A percentile compares a stretch with the other conserved stretches of the same genome.
Evolutionary conservation across 2,797 vertebrate species (phyloP).

Genomic region (Eulemur mongoz): DNA sequence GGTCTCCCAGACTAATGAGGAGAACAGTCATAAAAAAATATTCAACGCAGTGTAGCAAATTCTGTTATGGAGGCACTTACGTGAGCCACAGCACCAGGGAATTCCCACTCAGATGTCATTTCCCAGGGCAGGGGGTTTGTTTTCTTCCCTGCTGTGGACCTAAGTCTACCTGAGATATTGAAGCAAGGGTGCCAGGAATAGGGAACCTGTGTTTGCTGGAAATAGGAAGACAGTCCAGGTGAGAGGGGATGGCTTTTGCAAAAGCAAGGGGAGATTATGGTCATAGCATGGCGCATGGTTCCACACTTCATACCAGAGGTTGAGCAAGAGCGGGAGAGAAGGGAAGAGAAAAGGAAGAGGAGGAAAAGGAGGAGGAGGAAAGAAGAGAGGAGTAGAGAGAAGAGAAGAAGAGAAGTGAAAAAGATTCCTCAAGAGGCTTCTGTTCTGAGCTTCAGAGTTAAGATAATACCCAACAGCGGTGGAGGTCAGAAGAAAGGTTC

Average conservation of each 20-base stretch:
- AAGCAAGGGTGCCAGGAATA: neutral
- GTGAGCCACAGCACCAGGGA: neutral
- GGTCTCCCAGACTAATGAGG: neutral
- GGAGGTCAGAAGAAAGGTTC: neutral
- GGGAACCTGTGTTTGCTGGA: neutral
- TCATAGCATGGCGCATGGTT: neutral
- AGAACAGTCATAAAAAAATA: neutral
- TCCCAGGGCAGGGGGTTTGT: neutral
- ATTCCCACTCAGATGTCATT: neutral
- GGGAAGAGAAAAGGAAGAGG: too few species aligned
- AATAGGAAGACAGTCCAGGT: neutral
- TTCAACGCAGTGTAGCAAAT: neutral
- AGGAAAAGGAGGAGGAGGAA: neutral
- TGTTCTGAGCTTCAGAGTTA: neutral
- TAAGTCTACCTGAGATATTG: neutral
- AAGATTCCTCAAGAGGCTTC: neutral
- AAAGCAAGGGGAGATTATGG: neutral
- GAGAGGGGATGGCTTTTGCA: neutral
- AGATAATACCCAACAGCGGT: neutral
- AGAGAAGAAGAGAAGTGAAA: neutral
- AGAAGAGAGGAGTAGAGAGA: neutral
- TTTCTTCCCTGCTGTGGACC: too few species aligned
- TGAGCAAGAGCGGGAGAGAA: neutral
- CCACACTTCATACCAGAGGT: neutral
- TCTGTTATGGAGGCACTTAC: neutral